A percentile compares a stretch with the other conserved stretches of the same genome.
Conservation (phyloP, 1,140 invertebrate genomes). For the Paralvinella palmiformis region DNA sequence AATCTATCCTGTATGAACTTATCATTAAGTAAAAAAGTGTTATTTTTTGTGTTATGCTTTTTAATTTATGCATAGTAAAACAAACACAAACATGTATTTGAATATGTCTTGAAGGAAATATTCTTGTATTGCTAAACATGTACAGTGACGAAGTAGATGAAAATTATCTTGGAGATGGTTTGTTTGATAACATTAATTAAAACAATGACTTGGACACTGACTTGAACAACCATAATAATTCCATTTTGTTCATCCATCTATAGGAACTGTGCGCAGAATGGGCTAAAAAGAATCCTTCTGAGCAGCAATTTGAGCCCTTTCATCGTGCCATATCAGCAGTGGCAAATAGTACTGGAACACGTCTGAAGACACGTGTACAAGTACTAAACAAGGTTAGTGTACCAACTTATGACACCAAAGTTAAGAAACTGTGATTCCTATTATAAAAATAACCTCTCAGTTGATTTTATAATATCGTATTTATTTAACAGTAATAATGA, state of each 20-base stretch:
- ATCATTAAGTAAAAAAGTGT: no score
- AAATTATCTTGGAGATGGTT: background rate
- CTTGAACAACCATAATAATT: background rate
- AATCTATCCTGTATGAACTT: no score
- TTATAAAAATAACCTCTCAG: background rate
- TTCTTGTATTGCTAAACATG: background rate
- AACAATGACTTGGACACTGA: background rate
- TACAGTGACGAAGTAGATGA: background rate
- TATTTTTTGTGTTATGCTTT: no score
- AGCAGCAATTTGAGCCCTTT: slow-evolving; percentile 42
- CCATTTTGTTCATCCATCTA: background rate
- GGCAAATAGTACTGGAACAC: slow-evolving; percentile 42
- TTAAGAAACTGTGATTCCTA: background rate
- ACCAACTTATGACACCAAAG: no score
- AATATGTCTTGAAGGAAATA: background rate
- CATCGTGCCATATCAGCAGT: slow-evolving; percentile 40
- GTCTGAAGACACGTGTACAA: slow-evolving; percentile 40
- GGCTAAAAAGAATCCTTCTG: slow-evolving; percentile 33
- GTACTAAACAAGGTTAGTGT: slow-evolving; percentile 38
- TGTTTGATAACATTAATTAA: background rate
- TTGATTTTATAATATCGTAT: background rate
- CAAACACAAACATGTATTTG: background rate
- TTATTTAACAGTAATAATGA: background rate
- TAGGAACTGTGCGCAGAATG: slow-evolving; percentile 40
- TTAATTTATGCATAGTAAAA: no score